A percentile compares a stretch with the other conserved stretches of the same genome.
Evolutionary conservation across 1,140 invertebrate species (phyloP).

Genomic region (Sminthurides bifidus): DNA sequence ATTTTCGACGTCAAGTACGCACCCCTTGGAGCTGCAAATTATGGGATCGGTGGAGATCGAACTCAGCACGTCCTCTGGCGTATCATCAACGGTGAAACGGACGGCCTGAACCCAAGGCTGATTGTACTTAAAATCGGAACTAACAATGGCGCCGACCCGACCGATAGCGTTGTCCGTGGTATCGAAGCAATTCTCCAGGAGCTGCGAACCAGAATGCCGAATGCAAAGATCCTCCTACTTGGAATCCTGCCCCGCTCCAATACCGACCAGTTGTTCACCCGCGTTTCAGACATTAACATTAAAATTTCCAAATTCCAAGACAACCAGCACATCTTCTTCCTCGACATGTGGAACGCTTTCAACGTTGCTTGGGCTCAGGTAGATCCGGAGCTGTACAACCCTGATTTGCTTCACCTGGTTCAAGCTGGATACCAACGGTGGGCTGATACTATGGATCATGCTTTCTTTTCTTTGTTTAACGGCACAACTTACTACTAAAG

Average conservation of each 20-base stretch:
- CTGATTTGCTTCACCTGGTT: constrained; percentile 4
- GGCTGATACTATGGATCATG: constrained; percentile 12
- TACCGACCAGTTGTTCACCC: not conserved
- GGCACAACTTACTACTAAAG: not conserved
- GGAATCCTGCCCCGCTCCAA: constrained; percentile 4
- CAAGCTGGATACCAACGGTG: constrained; percentile 4
- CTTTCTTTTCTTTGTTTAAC: constrained; percentile 1
- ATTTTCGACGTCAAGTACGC: not conserved
- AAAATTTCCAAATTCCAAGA: not conserved
- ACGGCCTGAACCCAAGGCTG: constrained; percentile 6
- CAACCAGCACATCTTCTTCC: not conserved
- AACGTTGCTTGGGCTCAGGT: not conserved
- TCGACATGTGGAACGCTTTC: constrained; percentile 7
- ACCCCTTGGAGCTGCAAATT: constrained; percentile 12
- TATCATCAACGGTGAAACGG: constrained; percentile 7
- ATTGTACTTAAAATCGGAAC: constrained; percentile 18
- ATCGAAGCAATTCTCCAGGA: not conserved
- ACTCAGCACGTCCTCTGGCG: constrained; percentile 3
- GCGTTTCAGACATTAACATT: constrained; percentile 10
- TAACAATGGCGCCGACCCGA: not conserved
- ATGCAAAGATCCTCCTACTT: constrained; percentile 8
- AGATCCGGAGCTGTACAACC: not conserved
- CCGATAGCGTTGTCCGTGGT: not conserved
- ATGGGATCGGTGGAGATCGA: constrained; percentile 4
- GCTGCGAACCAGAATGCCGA: not conserved